Evolutionary conservation across 2,888 invertebrate genomes (phyloP).

Genomic region (Acleris laterana): DNA sequence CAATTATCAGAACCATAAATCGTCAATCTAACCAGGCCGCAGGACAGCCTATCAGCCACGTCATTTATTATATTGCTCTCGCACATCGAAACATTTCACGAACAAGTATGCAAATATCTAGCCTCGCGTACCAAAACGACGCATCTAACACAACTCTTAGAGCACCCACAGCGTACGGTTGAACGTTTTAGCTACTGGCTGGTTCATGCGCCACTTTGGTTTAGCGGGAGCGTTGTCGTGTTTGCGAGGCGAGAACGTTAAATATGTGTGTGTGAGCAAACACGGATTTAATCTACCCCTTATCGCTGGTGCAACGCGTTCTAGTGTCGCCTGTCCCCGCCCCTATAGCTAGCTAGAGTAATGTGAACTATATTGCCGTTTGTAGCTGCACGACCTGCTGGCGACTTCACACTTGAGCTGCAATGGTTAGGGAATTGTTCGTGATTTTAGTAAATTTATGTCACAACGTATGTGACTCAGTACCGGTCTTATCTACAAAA

Average conservation of each 20-base stretch:
- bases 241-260: conserved; percentile 71
- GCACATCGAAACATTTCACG: conserved; percentile 73
- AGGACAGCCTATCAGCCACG: conserved; percentile 32
- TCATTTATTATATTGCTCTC: conserved; percentile 36
- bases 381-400: too few species aligned
- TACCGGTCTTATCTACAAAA: too few species aligned
- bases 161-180: too few species aligned
- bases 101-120: conserved; percentile 76
- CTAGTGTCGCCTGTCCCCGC: conserved; percentile 42
- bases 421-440: too few species aligned
- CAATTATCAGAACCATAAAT: conserved; percentile 36
- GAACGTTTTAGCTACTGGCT: too few species aligned
- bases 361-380: background rate
- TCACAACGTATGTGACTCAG: too few species aligned
- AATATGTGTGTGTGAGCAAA: conserved; percentile 78
- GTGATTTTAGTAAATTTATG: too few species aligned
- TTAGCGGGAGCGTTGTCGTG: conserved; percentile 61
- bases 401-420: too few species aligned
- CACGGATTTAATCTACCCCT: conserved; percentile 79
- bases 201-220: too few species aligned
- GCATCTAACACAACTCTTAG: too few species aligned
- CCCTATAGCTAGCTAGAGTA: conserved; percentile 4
- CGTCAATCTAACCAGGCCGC: conserved; percentile 20
- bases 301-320: conserved; percentile 61
- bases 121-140: too few species aligned